A percentile compares a stretch with the other conserved stretches of the same genome.
Evolutionary conservation across 2,888 invertebrate genomes (phyloP).

Genomic region (Epistrophe grossulariae): DNA sequence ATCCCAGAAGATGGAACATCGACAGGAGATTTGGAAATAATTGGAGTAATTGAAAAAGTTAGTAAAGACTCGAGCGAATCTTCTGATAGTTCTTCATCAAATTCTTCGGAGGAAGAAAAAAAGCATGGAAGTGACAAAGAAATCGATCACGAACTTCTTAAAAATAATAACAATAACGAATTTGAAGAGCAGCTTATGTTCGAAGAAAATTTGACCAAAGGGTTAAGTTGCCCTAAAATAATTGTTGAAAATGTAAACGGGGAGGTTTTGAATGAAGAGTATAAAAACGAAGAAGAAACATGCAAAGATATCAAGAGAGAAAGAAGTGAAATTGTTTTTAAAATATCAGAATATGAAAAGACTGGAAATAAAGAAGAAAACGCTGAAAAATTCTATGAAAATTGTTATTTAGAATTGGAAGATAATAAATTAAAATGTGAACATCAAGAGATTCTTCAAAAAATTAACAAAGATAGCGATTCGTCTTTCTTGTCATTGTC

Average conservation of each 20-base stretch:
- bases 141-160: not conserved
- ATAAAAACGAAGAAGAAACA: not conserved
- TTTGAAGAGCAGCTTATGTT: not conserved
- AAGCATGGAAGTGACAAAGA: not conserved
- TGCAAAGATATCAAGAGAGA: not conserved
- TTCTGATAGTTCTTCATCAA: not conserved
- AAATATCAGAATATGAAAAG: not conserved
- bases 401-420: not conserved
- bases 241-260: not conserved
- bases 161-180: not conserved
- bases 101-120: not conserved
- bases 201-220: not conserved
- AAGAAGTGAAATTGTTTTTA: not conserved
- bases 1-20: constrained; percentile 55
- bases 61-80: not conserved
- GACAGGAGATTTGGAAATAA: constrained; percentile 48
- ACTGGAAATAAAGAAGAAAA: not conserved
- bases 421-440: not conserved
- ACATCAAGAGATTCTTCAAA: not conserved
- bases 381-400: not conserved
- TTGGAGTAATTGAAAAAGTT: constrained; percentile 1
- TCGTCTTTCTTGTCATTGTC: not conserved
- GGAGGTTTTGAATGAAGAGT: not conserved
- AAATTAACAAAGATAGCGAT: not conserved
- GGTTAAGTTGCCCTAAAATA: not conserved